Evolutionary conservation across 2,797 vertebrate genomes (phyloP).

Genomic region (Melanotaenia nigrans): DNA sequence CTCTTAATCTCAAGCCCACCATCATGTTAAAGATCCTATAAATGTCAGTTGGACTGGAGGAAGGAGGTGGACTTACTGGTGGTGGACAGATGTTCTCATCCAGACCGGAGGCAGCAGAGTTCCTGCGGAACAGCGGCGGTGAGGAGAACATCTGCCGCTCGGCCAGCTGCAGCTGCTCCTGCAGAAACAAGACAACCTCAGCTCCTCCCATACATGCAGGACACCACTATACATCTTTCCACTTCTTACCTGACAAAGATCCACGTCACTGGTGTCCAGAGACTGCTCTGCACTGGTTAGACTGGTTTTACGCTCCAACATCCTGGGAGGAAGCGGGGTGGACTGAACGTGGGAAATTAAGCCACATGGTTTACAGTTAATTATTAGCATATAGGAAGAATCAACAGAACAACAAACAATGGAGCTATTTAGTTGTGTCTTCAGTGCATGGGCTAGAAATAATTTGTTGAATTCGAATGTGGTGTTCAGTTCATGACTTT

Average conservation of each 20-base stretch:
- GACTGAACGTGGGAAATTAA: conserved; percentile 63
- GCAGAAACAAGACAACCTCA: background rate
- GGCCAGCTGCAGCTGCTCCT: conserved; percentile 60
- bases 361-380: no score
- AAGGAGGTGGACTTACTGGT: conserved; percentile 34
- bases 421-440: background rate
- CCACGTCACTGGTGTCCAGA: conserved; percentile 78
- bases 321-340: conserved; percentile 70
- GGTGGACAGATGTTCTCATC: conserved; percentile 59
- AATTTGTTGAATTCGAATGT: no score
- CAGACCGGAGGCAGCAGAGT: conserved; percentile 55
- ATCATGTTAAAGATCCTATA: no score
- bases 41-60: background rate
- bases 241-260: conserved; percentile 80
- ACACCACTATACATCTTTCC: accelerated
- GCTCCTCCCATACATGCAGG: background rate
- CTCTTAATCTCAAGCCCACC: no score
- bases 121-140: conserved; percentile 68
- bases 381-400: background rate
- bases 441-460: no score
- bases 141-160: conserved; percentile 66
- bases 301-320: conserved; percentile 71
- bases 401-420: background rate
- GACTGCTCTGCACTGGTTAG: conserved; percentile 79
- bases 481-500: no score